phyloP scores from a whole-genome alignment of 2,113 vertebrate species.

The Oreochromis niloticus region DNA sequence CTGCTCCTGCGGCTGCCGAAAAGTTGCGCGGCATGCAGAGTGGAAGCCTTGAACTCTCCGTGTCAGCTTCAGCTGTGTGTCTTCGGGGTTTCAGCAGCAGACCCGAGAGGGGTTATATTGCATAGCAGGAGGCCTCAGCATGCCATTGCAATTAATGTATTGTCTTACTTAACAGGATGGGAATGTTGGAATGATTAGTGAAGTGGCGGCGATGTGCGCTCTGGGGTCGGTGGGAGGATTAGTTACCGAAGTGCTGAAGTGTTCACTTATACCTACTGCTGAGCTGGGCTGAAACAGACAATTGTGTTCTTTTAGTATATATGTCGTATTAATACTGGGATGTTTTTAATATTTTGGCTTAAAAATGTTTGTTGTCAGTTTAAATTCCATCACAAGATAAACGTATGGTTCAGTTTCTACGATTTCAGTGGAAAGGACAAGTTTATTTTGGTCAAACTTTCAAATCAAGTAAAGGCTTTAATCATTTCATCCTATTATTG shows the following conservation, averaged over 20 bases:
- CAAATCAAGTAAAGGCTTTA: not conserved
- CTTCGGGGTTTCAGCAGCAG: constrained; percentile 23
- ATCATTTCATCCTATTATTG: not conserved
- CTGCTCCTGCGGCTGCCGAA: constrained; percentile 31
- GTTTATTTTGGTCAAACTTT: not conserved
- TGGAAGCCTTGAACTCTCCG: constrained; percentile 29
- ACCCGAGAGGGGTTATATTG: constrained; percentile 31
- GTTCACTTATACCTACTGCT: constrained; percentile 31
- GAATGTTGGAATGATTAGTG: constrained; percentile 63
- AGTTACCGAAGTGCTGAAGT: constrained; percentile 31
- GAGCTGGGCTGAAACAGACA: not conserved
- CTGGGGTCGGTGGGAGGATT: constrained; percentile 24
- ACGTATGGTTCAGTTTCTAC: rapidly evolving
- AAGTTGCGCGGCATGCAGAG: constrained; percentile 7
- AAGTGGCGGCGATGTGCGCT: constrained; percentile 25
- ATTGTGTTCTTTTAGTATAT: not conserved
- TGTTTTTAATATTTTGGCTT: not conserved
- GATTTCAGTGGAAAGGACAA: not conserved
- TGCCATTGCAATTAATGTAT: constrained; percentile 62
- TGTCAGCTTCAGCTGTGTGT: not conserved
- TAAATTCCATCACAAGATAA: not conserved
- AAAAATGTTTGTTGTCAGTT: not conserved
- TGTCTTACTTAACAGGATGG: constrained; percentile 65
- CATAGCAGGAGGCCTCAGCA: constrained; percentile 40
- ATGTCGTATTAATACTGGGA: not conserved